These are phyloP conservation scores for Acanthosepion esculentum DNA, from an alignment of 2,888 invertebrate genomes.

Conservation along the genomic window DNA sequence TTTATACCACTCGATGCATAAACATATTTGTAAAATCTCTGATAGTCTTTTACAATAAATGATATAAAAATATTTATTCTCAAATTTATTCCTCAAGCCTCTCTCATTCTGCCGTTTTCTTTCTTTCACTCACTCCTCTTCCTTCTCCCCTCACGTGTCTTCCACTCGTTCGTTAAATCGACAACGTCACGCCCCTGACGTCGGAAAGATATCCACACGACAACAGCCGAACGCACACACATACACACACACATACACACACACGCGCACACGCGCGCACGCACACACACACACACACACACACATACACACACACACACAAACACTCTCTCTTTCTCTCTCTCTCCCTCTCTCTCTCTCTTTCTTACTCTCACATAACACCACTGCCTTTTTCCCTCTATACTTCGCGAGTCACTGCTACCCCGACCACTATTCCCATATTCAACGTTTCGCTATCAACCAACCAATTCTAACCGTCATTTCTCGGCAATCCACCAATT, in stretches of 20 bases:
- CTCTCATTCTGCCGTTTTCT: neutral
- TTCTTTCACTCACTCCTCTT: neutral
- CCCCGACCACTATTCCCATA: constrained; percentile 37
- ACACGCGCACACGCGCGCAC: neutral
- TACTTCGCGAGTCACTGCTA: neutral
- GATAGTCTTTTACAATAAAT: neutral
- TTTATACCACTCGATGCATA: too few relatives aligned
- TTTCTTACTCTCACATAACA: constrained; percentile 47
- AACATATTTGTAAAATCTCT: too few relatives aligned
- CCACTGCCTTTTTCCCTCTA: constrained; percentile 48
- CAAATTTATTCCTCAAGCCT: neutral
- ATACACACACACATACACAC: constrained; percentile 16
- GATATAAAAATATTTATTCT: neutral
- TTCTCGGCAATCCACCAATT: constrained; percentile 43
- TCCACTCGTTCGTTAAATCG: neutral
- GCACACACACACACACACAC: too few relatives aligned
- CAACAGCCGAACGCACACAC: neutral
- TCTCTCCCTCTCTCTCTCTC: constrained; percentile 48
- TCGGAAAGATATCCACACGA: neutral
- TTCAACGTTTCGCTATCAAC: constrained; percentile 48
- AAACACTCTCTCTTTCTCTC: constrained; percentile 14
- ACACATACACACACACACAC: too few relatives aligned
- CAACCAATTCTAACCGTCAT: constrained; percentile 46
- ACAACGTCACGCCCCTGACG: constrained; percentile 13
- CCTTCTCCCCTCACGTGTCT: neutral